Evolutionary conservation across 2,888 invertebrate genomes (phyloP).

Genomic region (Eupithecia exiguata): DNA sequence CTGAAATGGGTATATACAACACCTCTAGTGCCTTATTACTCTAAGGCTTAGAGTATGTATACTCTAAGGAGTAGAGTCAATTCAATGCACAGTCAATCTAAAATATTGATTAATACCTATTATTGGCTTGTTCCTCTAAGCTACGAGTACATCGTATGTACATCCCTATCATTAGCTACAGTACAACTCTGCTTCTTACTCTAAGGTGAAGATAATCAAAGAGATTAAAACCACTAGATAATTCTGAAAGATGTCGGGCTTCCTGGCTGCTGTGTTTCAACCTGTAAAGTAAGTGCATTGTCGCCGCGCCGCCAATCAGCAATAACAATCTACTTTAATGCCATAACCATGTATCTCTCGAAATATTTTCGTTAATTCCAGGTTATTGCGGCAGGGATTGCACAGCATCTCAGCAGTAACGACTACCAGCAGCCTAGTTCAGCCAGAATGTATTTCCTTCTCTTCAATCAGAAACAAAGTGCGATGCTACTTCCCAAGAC

Average conservation of each 20-base stretch:
- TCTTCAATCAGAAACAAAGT: slow-evolving; percentile 78
- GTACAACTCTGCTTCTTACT: no score
- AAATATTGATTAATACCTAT: no score
- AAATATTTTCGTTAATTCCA: slow-evolving; percentile 45
- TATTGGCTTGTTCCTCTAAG: no score
- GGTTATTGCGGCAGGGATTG: slow-evolving; percentile 62
- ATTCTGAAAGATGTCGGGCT: slow-evolving; percentile 59
- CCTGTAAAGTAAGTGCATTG: slow-evolving; percentile 61
- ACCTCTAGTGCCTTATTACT: no score
- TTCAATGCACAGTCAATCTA: no score
- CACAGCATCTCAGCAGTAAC: slow-evolving; percentile 54
- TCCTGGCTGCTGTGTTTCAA: slow-evolving; percentile 65
- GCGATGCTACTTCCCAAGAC: slow-evolving; percentile 88
- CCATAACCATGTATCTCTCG: not conserved
- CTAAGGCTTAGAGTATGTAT: no score
- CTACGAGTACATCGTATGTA: no score
- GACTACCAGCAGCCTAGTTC: slow-evolving; percentile 56
- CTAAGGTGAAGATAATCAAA: no score
- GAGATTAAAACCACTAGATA: no score
- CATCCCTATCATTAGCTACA: no score
- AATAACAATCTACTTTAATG: not conserved
- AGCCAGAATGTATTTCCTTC: slow-evolving; percentile 63
- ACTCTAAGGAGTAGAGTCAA: no score
- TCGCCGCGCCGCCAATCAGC: not conserved
- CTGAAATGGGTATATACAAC: no score